phyloP scores from a whole-genome alignment of 2,113 vertebrate genomes.

The Chamaea fasciata region DNA sequence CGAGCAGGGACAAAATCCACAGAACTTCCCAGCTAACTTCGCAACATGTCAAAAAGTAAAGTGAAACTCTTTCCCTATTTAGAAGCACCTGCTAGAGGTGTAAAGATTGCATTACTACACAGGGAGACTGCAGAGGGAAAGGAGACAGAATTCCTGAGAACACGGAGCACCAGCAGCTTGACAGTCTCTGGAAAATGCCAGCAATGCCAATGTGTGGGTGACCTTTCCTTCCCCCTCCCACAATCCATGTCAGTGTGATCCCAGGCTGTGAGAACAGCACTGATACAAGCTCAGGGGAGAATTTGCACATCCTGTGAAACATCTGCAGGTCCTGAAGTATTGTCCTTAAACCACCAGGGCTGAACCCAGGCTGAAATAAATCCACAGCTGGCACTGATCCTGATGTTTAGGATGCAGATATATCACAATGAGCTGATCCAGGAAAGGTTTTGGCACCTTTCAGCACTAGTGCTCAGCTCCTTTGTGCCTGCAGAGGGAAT shows the following conservation, averaged over 20 bases:
- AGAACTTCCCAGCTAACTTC: too few species aligned
- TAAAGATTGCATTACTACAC: too few species aligned
- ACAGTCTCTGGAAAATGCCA: not conserved
- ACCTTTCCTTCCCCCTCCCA: not conserved
- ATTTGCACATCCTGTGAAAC: not conserved
- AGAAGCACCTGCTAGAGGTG: too few species aligned
- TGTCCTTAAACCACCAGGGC: not conserved
- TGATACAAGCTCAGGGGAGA: accelerated
- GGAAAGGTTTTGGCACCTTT: not conserved
- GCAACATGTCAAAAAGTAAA: too few species aligned
- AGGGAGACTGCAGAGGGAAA: not conserved
- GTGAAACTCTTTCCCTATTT: too few species aligned
- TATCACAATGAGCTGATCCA: not conserved
- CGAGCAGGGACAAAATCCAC: not conserved
- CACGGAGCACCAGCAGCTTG: not conserved
- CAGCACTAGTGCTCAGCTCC: not conserved
- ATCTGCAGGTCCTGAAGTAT: not conserved
- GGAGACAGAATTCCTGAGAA: not conserved
- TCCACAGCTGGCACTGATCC: not conserved
- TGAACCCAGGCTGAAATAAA: not conserved
- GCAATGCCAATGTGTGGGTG: accelerated
- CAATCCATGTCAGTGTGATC: not conserved
- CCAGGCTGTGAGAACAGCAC: not conserved
- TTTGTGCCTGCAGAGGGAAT: not conserved
- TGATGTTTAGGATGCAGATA: not conserved